Base-by-base conservation (phyloP, 2,888 invertebrate species). In the Hemicrepidius hirtus region DNA sequence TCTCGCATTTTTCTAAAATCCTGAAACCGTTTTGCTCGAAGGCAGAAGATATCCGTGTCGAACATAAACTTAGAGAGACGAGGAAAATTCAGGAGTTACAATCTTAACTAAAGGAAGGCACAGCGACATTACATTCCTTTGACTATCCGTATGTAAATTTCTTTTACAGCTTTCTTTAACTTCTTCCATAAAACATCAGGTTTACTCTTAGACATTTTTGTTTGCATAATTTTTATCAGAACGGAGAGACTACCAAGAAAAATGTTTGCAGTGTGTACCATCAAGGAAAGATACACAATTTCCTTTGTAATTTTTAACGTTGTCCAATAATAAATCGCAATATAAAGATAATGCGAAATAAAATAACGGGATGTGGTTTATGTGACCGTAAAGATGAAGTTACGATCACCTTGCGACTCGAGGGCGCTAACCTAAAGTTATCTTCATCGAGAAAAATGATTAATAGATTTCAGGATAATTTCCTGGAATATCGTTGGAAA, bases 141-240 rank as follows among this genome's bases (percentile, higher is more conserved):
- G 72, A 72, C 72, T 72, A 72, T 68, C 68, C 68, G 64, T 72
- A 72, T 68, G 72, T 72, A 72, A 72, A 72, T 72, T 72, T 72
- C 63, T 68, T 68, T 64, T 68, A 63, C 72, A 72, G 57, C 63
- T 68, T 71, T 72, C 71, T 72, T 68, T 72, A 72, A 72, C 68
- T 72, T 72, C 64, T 68, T 68, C 57, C 59, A 72, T 68, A 72
- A 72, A 72, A 68, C 68, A 72, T 68, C 60, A 71, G 53, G 67
- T 68, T 68, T 59, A 72, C 64, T 68, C 64, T 68, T 68, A 72
- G 46, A 57, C 68, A 72, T 68, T 72, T 67, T 68, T 68, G 72
- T 68, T 72, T 72, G 72, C 57, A 68, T 68, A 72, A 72, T 68
- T 68, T 72, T 68, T 63, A 57, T 62, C 24, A 41, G 64, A 57